Base-by-base conservation (phyloP, 2,888 invertebrate species). In the Didymodactylos carnosus region DNA sequence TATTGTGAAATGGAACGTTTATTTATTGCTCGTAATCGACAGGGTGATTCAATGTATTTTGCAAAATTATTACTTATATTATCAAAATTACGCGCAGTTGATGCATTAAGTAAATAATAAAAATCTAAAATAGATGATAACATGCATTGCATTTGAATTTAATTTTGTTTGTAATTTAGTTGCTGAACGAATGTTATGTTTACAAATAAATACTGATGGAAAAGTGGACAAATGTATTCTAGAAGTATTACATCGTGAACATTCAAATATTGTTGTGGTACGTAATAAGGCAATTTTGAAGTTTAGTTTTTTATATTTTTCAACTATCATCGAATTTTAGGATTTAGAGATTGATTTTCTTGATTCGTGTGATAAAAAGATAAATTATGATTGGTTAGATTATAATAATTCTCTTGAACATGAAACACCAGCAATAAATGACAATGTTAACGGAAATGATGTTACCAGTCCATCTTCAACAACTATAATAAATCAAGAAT, bases 191-290 rank as follows among this genome's bases (percentile, higher is more conserved):
- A 29, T 62, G 8, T n/a, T 62, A 1, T 62, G 62, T 62, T 35
- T 62, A n/a, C 62, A 62, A 62, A 62, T 62, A 35, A 62, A 62
- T 62, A 62, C 62, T 1, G 62, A 62, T 35, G 62, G 62, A 35
- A 29, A 62, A 62, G 62, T 62, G 35, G 35, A 74, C 19, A 71
- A 71, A 35, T 74, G 71, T 46, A 72, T 74, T 25, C 29, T 69
- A 10, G 74, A 74, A 71, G 74, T 74, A 39, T 43, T 74, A 19
- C 71, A 74, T 62, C 29, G 74, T 23, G 74, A 74, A 46, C 39
- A 71, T 14, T 62, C 39, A 25, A 74, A 74, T 46, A 23, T 74
- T 29, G 35, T 62, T 0, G 62, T 62, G 4, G 62, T 62, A 62
- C n/a, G 62, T 62, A 5, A 35, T 62, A 7, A n/a, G n/a, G n/a